phyloP scores from a whole-genome alignment of 2,888 invertebrate species.

The Epirrita christyi region DNA sequence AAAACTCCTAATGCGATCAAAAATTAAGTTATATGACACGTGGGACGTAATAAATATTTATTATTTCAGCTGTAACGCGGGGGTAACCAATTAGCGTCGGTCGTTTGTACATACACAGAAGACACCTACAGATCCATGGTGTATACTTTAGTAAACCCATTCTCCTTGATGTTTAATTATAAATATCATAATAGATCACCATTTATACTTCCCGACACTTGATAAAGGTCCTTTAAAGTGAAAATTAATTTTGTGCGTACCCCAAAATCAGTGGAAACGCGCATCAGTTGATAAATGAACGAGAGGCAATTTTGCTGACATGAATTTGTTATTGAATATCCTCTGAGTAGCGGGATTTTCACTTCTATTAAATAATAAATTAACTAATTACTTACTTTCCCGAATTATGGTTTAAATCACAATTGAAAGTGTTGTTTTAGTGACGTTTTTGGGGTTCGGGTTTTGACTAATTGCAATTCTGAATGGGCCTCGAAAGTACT shows the following conservation, averaged over 20 bases:
- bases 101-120: too few species aligned
- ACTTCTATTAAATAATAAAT: constrained; percentile 46
- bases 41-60: too few species aligned
- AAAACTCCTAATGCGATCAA: too few species aligned
- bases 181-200: constrained; percentile 4
- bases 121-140: too few species aligned
- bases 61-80: too few species aligned
- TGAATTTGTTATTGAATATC: constrained; percentile 38
- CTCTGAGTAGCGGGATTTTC: constrained; percentile 35
- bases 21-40: too few species aligned
- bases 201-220: constrained; percentile 6
- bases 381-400: constrained; percentile 50
- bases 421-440: constrained; percentile 39
- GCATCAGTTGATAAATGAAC: constrained; percentile 36
- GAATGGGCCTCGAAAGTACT: constrained; percentile 65
- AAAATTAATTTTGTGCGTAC: constrained; percentile 24
- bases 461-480: constrained; percentile 71
- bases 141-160: background rate
- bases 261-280: constrained; percentile 29
- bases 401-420: constrained; percentile 35
- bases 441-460: constrained; percentile 56
- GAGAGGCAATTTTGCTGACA: constrained; percentile 39
- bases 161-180: background rate
- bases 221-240: constrained; percentile 11
- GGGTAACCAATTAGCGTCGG: too few species aligned